Percentiles rank a stretch among this genome's conserved stretches.
phyloP scores from a whole-genome alignment of 2,113 vertebrate genomes.

The Indicator indicator region DNA sequence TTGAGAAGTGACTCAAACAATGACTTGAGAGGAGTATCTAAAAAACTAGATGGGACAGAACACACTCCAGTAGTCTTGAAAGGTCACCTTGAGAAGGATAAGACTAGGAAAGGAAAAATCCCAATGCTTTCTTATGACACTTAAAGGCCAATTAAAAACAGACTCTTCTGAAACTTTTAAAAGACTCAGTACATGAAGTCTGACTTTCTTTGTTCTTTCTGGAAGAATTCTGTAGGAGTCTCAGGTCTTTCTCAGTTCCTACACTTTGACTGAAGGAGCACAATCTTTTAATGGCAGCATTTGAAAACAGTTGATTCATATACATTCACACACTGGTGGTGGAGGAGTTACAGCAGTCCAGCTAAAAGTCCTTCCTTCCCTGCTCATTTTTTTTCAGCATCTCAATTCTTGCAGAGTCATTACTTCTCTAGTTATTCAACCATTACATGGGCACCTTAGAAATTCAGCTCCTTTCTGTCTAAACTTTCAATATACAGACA shows the following conservation, averaged over 20 bases:
- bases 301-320: background rate
- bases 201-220: background rate
- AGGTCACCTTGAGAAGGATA: constrained; percentile 15
- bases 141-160: background rate
- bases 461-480: background rate
- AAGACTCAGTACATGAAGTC: background rate
- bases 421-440: constrained; percentile 35
- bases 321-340: background rate
- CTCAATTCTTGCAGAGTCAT: constrained; percentile 44
- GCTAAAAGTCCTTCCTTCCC: background rate
- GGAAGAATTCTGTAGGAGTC: background rate
- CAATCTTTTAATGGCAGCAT: background rate
- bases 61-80: background rate
- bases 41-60: background rate
- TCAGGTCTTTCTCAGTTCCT: background rate
- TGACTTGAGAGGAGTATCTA: background rate
- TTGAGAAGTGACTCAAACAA: background rate
- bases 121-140: background rate
- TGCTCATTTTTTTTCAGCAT: background rate
- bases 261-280: background rate
- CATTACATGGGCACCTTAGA: background rate
- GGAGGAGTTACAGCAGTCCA: background rate
- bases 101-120: background rate
- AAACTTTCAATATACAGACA: background rate
- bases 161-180: background rate